A percentile compares a stretch with the other conserved stretches of the same genome.
phyloP scores from a whole-genome alignment of 2,797 vertebrate genomes.

The Rousettus madagascariensis region DNA sequence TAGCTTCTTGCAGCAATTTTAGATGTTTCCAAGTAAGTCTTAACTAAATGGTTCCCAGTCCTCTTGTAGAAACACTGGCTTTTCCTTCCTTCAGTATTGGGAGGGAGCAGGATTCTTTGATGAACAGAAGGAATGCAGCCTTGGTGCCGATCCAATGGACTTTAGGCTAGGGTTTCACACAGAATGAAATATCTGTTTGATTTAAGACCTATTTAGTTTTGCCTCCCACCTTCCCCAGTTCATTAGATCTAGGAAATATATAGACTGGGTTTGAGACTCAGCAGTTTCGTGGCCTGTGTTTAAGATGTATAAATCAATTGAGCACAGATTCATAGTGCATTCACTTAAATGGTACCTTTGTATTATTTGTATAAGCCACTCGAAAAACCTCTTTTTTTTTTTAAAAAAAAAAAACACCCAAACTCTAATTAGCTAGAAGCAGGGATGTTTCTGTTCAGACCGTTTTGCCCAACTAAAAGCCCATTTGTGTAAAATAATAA shows the following conservation, averaged over 20 bases:
- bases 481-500: not conserved
- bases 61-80: not conserved
- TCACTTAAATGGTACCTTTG: slow-evolving; percentile 41
- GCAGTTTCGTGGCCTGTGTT: not conserved
- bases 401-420: not conserved
- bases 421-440: not conserved
- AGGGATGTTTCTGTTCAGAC: not conserved
- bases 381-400: not conserved
- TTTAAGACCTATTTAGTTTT: slow-evolving; percentile 38
- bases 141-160: not conserved
- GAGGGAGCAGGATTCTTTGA: not conserved
- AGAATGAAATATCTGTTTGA: slow-evolving; percentile 36
- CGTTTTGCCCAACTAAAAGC: not conserved
- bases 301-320: not conserved
- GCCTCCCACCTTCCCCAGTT: not conserved
- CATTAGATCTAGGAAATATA: slow-evolving; percentile 35
- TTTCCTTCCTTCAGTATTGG: not conserved
- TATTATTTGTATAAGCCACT: slow-evolving; percentile 10
- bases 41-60: slow-evolving; percentile 42
- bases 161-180: not conserved
- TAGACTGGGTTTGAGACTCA: not conserved
- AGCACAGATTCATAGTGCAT: not conserved
- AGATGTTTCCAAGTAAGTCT: slow-evolving; percentile 42
- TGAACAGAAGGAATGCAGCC: not conserved
- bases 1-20: not conserved